A percentile compares a stretch with the other conserved stretches of the same genome.
Evolutionary conservation across 2,888 invertebrate species (phyloP).

Genomic region (Pilophorus perplexus): DNA sequence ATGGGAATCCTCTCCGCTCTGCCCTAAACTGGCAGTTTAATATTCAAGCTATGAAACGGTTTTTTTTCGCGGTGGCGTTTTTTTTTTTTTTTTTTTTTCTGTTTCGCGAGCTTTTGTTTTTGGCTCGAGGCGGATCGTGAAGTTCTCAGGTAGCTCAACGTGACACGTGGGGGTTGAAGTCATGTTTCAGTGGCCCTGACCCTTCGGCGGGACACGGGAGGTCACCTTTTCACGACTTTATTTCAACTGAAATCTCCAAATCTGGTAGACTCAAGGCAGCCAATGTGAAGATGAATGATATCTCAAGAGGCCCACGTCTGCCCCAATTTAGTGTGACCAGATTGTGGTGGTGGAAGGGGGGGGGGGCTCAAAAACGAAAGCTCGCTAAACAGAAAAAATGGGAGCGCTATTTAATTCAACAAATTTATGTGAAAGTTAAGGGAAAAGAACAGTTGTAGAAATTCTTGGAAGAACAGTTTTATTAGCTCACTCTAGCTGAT

Average conservation of each 20-base stretch:
- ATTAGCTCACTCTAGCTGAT: too few species aligned
- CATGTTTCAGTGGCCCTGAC: constrained; percentile 11
- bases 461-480: too few species aligned
- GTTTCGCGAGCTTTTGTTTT: too few species aligned
- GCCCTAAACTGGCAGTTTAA: constrained; percentile 35
- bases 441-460: too few species aligned
- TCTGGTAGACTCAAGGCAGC: neutral
- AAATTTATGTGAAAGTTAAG: too few species aligned
- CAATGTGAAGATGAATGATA: neutral
- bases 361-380: too few species aligned
- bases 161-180: constrained; percentile 3
- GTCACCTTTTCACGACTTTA: neutral
- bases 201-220: constrained; percentile 16
- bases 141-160: constrained; percentile 3
- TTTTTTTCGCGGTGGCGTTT: constrained; percentile 12
- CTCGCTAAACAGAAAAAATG: neutral
- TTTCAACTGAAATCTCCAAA: constrained; percentile 4
- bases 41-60: constrained; percentile 37
- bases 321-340: too few species aligned
- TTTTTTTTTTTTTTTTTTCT: constrained; percentile 20
- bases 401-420: too few species aligned
- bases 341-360: too few species aligned
- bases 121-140: constrained; percentile 34
- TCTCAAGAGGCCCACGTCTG: neutral
- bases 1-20: constrained; percentile 11